Conservation (phyloP, 1,140 invertebrate species). For the Choristoneura fumiferana region DNA sequence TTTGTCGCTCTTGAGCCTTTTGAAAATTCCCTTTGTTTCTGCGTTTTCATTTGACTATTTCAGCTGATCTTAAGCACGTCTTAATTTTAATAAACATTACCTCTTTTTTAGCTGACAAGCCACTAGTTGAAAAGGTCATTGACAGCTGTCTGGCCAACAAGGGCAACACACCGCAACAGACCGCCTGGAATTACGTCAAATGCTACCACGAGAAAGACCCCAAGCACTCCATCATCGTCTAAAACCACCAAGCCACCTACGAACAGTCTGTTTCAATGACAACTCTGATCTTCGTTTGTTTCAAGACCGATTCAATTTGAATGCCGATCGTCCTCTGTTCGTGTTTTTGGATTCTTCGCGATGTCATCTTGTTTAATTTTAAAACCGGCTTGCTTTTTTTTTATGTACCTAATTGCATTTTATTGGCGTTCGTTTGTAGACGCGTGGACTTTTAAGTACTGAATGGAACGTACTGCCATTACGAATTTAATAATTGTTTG, state of each 20-base stretch:
- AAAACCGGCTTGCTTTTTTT: too few species aligned
- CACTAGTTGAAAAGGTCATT: slow-evolving; percentile 66
- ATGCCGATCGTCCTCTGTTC: too few species aligned
- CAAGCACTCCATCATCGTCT: slow-evolving; percentile 71
- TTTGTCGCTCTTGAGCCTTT: too few species aligned
- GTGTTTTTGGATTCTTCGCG: too few species aligned
- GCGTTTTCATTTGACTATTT: too few species aligned
- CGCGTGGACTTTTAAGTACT: slow-evolving; percentile 1
- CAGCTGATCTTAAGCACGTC: too few species aligned
- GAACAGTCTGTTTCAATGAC: too few species aligned
- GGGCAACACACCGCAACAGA: slow-evolving; percentile 72
- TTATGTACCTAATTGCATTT: slow-evolving; percentile 16
- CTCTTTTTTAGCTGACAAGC: slow-evolving; percentile 60
- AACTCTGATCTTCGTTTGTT: background rate
- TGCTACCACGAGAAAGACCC: slow-evolving; percentile 78
- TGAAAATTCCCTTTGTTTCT: too few species aligned
- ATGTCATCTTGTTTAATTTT: too few species aligned
- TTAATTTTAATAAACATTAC: too few species aligned
- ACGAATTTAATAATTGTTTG: slow-evolving; percentile 31
- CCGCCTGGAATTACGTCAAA: slow-evolving; percentile 77
- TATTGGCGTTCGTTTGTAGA: background rate
- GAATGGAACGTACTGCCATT: slow-evolving; percentile 25
- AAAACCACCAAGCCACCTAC: slow-evolving; percentile 27
- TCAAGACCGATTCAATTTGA: too few species aligned
- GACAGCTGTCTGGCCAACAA: slow-evolving; percentile 70